Conservation (phyloP, 1,140 invertebrate species). For the Antheraea mylitta region DNA sequence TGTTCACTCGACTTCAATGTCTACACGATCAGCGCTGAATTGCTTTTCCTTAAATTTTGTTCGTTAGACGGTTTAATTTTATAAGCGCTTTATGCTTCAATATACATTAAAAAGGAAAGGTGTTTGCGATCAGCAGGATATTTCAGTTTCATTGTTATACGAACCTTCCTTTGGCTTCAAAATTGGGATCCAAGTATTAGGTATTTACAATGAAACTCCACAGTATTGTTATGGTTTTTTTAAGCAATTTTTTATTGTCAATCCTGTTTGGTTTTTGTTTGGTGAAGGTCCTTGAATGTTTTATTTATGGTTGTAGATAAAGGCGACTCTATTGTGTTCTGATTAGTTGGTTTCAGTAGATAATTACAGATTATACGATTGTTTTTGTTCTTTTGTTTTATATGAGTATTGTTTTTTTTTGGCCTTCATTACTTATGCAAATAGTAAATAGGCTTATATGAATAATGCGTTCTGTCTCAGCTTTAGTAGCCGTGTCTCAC, state of each 20-base stretch:
- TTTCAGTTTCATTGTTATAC: constrained; percentile 57
- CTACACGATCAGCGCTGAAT: constrained; percentile 31
- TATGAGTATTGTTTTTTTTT: constrained; percentile 2
- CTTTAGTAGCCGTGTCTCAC: too few species aligned
- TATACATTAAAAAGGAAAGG: constrained; percentile 34
- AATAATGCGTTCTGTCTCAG: not conserved
- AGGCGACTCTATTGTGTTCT: constrained; percentile 53
- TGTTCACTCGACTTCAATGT: constrained; percentile 39
- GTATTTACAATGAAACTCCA: constrained; percentile 51
- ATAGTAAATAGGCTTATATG: not conserved
- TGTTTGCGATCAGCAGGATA: constrained; percentile 42
- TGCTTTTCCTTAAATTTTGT: constrained; percentile 19
- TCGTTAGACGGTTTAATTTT: constrained; percentile 14
- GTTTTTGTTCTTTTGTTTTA: constrained; percentile 5
- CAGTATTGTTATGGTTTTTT: constrained; percentile 31
- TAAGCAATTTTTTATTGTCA: constrained; percentile 39
- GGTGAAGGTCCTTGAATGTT: constrained; percentile 37
- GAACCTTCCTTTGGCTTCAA: constrained; percentile 43
- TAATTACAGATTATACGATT: constrained; percentile 52
- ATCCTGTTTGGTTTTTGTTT: constrained; percentile 29
- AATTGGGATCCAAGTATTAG: constrained; percentile 49
- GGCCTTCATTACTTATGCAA: not conserved
- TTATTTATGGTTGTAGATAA: constrained; percentile 38
- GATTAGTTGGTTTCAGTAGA: constrained; percentile 41
- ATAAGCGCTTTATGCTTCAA: constrained; percentile 42